Percentiles rank a stretch among this genome's conserved stretches.
phyloP scores from a whole-genome alignment of 2,797 vertebrate species.

The Fringilla coelebs region DNA sequence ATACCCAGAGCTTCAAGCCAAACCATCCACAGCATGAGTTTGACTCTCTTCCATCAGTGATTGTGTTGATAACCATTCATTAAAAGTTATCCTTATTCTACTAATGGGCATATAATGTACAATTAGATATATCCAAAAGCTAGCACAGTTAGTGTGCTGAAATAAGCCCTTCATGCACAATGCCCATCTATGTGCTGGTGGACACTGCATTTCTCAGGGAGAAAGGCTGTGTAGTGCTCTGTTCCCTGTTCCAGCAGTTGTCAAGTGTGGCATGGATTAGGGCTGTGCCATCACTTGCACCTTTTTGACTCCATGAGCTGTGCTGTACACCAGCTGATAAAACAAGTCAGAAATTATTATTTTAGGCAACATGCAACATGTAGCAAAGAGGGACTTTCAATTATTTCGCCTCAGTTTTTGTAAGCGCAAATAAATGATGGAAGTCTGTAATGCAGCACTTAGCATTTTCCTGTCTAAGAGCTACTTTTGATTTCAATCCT shows the following conservation, averaged over 20 bases:
- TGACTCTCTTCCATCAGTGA: background rate
- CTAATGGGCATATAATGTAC: background rate
- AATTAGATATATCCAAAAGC: background rate
- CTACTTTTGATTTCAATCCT: background rate
- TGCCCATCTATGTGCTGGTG: rapidly evolving
- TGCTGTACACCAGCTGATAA: background rate
- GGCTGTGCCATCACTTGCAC: rapidly evolving
- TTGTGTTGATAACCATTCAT: background rate
- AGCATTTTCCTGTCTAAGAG: background rate
- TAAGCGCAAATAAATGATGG: background rate
- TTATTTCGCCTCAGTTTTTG: background rate
- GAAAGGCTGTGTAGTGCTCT: background rate
- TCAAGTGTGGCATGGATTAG: background rate
- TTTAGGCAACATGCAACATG: background rate
- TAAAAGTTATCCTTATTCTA: background rate
- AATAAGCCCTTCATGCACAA: background rate
- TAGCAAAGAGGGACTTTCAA: background rate
- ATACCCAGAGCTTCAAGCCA: conserved; percentile 4
- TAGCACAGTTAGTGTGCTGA: background rate
- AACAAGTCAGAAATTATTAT: background rate
- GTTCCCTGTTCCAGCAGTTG: background rate
- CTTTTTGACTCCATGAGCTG: background rate
- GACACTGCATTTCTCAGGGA: rapidly evolving
- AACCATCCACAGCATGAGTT: background rate
- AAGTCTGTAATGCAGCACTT: background rate